Evolutionary conservation across 2,797 vertebrate genomes (phyloP).

Genomic region (Philypnodon macrostomus): DNA sequence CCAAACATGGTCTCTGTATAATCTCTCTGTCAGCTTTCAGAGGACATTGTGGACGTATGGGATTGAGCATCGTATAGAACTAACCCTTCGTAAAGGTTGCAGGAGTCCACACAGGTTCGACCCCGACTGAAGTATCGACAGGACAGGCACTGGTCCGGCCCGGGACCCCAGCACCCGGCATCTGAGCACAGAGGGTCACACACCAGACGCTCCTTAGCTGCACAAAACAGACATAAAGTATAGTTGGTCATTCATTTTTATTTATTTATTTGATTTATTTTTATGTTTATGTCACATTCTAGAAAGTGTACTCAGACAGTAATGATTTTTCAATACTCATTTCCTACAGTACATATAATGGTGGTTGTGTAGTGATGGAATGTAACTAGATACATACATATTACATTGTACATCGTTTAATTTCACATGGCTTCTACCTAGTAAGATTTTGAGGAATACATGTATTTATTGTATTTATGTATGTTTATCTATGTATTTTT

Average conservation of each 20-base stretch:
- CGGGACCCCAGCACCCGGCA: conserved; percentile 92
- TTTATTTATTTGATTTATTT: too few species aligned
- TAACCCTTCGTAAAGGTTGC: conserved; percentile 93
- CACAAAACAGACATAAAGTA: conserved; percentile 32
- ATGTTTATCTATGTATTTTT: too few species aligned
- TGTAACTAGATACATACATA: too few species aligned
- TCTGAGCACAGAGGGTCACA: conserved; percentile 91
- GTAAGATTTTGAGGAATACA: too few species aligned
- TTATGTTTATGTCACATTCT: too few species aligned
- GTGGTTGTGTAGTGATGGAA: too few species aligned
- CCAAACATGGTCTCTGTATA: neutral
- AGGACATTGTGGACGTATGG: neutral
- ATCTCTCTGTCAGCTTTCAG: neutral
- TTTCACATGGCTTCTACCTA: too few species aligned
- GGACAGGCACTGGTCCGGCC: conserved; percentile 91
- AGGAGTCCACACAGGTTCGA: conserved; percentile 87
- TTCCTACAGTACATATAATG: too few species aligned
- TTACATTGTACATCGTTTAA: too few species aligned
- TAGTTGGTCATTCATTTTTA: neutral
- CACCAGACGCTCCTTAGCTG: conserved; percentile 87
- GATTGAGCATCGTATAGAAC: conserved; percentile 37
- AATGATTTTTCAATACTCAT: too few species aligned
- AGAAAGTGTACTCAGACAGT: too few species aligned
- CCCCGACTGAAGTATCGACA: conserved; percentile 90
- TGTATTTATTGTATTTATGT: too few species aligned